These are phyloP conservation scores for Laothoe populi DNA, from an alignment of 2,888 invertebrate species.

Conservation along the genomic window DNA sequence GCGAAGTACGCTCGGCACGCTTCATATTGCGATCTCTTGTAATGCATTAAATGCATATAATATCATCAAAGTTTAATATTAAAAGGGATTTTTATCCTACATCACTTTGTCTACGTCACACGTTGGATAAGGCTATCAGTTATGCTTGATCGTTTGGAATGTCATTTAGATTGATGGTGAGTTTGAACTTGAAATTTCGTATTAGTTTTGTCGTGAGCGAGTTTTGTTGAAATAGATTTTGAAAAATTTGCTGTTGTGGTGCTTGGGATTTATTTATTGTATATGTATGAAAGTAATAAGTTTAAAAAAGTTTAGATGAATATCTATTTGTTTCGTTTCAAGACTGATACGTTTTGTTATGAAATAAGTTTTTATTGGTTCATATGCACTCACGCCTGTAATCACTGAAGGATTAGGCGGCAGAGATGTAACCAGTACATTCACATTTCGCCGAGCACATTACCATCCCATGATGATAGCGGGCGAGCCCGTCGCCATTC, in stretches of 20 bases:
- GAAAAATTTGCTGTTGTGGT: neutral
- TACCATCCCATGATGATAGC: too few relatives aligned
- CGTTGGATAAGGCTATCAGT: neutral
- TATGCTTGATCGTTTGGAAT: slow-evolving; percentile 14
- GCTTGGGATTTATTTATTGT: neutral
- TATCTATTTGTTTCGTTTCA: neutral
- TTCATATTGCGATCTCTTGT: slow-evolving; percentile 58
- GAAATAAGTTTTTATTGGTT: too few relatives aligned
- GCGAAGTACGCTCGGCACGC: slow-evolving; percentile 46
- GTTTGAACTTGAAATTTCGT: neutral
- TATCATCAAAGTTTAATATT: slow-evolving; percentile 34
- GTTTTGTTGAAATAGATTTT: neutral
- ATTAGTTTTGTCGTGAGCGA: neutral
- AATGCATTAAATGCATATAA: slow-evolving; percentile 58
- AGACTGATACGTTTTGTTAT: neutral
- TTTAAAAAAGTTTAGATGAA: neutral
- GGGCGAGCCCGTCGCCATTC: too few relatives aligned
- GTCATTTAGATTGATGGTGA: neutral
- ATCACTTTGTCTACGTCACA: slow-evolving; percentile 8
- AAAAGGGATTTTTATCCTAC: neutral
- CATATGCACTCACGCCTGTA: too few relatives aligned
- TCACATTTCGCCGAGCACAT: too few relatives aligned
- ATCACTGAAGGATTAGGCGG: too few relatives aligned
- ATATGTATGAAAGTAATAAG: neutral
- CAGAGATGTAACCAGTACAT: too few relatives aligned